Percentiles rank a stretch among this genome's conserved stretches.
Conservation (phyloP, 2,797 vertebrate genomes). For the Valencia hispanica region DNA sequence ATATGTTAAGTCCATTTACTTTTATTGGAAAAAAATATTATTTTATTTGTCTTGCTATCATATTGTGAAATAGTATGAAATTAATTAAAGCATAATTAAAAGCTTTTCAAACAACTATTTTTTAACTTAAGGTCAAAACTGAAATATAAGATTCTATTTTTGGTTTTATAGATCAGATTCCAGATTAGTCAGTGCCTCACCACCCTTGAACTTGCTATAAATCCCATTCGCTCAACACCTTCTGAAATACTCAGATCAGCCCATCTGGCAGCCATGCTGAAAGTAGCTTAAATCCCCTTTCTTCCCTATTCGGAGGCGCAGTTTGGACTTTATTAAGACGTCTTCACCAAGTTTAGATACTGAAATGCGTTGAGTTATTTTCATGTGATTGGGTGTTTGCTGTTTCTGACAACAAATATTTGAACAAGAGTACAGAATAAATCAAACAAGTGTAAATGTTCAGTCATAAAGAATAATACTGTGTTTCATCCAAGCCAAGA, state of each 20-base stretch:
- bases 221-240: background rate
- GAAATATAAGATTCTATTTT: background rate
- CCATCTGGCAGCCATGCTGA: background rate
- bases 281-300: background rate
- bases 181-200: background rate
- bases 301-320: background rate
- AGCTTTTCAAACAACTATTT: no score
- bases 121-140: background rate
- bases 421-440: background rate
- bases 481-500: constrained; percentile 17
- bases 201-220: background rate
- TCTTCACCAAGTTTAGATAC: background rate
- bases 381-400: background rate
- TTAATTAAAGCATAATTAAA: no score
- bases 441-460: constrained; percentile 18
- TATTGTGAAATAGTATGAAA: no score
- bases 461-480: constrained; percentile 26
- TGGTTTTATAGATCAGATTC: background rate
- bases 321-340: background rate
- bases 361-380: background rate
- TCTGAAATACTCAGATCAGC: background rate
- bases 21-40: no score
- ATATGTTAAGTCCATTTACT: no score
- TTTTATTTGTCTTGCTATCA: no score
- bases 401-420: background rate